Evolutionary conservation across 2,113 vertebrate species (phyloP), one percentile per base, ranked within the genome.

Genomic region (Eretmochelys imbricata): DNA sequence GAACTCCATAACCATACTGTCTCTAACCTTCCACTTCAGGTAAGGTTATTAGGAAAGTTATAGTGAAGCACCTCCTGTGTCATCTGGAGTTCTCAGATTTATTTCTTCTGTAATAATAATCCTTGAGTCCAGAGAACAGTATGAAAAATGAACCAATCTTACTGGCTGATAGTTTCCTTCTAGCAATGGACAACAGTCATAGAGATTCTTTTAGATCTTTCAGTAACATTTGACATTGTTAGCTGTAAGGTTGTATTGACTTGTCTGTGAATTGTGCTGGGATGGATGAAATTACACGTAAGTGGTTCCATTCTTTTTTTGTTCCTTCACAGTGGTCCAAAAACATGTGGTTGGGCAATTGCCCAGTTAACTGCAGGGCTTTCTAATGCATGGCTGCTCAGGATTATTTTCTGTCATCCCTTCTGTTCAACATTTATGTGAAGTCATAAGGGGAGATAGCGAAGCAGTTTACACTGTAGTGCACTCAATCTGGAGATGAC

Each of bases 121-220:
- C 19, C 1, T 42, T 9, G 48, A 72, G 19, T 19, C 25, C 4
- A 62, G 79, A 86, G 35, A 48, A 48, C 54, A 31, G 7, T 54
- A 84, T 55, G 4, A 4, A 7, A 24, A 0, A 4, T 59, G 51
- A 20, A 3, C 62, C 1, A 0, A 22, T 27, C 4, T 31, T 87
- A 9, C 51, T 80, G 29, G 54, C 16, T 49, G 80, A 1, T 35
- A 2, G 49, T 89, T 85, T 53, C 8, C 50, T 48, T 87, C 9
- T 38, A 10, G n/a, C 0, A 0, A 2, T 46, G 13, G 51, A 42
- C 19, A 55, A 38, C 62, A 55, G 35, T n/a, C 14, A 8, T 69
- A 17, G 51, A 87, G 65, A 84, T 35, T n/a, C 80, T n/a, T 48
- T 51, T 53, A 51, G 53, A 10, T 8, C 29, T 85, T 75, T n/a